Evolutionary conservation across 2,113 vertebrate species (phyloP).

Genomic region (Eudyptes chrysolophus): DNA sequence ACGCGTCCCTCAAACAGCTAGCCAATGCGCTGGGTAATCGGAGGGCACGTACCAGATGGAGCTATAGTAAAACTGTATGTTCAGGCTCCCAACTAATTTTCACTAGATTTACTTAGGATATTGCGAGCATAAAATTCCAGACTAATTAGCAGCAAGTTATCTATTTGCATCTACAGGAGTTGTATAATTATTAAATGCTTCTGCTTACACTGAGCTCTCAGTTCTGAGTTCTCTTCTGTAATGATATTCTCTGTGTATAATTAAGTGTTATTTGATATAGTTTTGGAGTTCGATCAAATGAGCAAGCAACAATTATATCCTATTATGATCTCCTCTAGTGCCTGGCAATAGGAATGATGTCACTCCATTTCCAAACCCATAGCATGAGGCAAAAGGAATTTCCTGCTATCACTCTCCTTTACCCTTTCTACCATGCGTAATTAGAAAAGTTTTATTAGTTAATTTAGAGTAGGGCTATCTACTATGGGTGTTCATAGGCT

Average conservation of each 20-base stretch:
- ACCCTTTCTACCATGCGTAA: constrained; percentile 65
- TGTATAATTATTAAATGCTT: constrained; percentile 75
- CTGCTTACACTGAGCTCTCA: constrained; percentile 70
- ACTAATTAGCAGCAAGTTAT: constrained; percentile 77
- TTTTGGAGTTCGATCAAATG: constrained; percentile 79
- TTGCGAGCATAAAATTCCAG: constrained; percentile 71
- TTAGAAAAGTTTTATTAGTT: constrained; percentile 77
- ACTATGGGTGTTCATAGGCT: constrained; percentile 56
- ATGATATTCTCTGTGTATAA: constrained; percentile 73
- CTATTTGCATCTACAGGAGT: constrained; percentile 70
- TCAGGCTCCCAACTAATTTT: constrained; percentile 73
- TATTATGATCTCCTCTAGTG: constrained; percentile 68
- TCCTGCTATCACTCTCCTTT: constrained; percentile 75
- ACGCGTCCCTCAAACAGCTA: constrained; percentile 74
- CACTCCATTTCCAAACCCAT: constrained; percentile 55
- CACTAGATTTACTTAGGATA: constrained; percentile 73
- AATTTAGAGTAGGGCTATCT: constrained; percentile 69
- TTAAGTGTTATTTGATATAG: constrained; percentile 81
- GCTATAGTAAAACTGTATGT: constrained; percentile 73
- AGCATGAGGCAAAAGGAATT: constrained; percentile 69
- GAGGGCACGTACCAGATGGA: constrained; percentile 79
- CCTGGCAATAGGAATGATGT: constrained; percentile 66
- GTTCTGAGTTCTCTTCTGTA: constrained; percentile 61
- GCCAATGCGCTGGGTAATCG: constrained; percentile 78
- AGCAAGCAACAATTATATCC: constrained; percentile 79